Base-by-base conservation (phyloP, 2,113 vertebrate species). In the Cyprinus carpio region DNA sequence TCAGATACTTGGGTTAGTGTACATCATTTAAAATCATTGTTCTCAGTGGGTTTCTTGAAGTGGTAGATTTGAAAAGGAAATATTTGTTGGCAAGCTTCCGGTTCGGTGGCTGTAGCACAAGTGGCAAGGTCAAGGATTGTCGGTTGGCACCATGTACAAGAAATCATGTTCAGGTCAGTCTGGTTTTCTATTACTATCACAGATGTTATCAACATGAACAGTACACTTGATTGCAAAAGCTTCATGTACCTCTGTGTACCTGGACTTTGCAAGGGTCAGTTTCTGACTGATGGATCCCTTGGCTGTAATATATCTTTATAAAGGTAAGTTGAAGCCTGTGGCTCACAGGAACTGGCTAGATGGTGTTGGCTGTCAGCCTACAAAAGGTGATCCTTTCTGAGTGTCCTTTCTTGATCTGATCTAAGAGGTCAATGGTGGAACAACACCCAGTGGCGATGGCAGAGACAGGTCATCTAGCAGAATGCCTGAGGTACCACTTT, bases 401-500 rank as follows among this genome's bases (percentile, higher is more conserved):
- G 34, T 64, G 58, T 62, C 23, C 37, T 27, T 62, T 46, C 15
- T 64, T 81, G 25, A 81, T 81, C 78, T 64, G 78, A 25, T 80
- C 56, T 80, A 8, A 81, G 78, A 81, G 58, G 78, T n/a, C 76
- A 79, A 40, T 79, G 76, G 76, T 78, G 54, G 76, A 37, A 60
- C 7, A 78, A 37, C 29, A n/a, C 27, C 29, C 31, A 60, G 29
- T 58, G 31, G 4, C 9, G 16, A 56, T 23, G 51, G 25, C 18
- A 23, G 76, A 79, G 31, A 60, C 23, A 60, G 43, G 34, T 60
- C 1, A n/a, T 58, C 76, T 29, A 25, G 72, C 29, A n/a, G 31
- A 79, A n/a, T 31, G 76, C 54, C 54, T 37, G 10, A 37, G 31
- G 54, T 37, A 13, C 18, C 76, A 34, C 54, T 79, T 56, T 58